Evolutionary conservation across 2,888 invertebrate genomes (phyloP).

Genomic region (Nomada ferruginata): DNA sequence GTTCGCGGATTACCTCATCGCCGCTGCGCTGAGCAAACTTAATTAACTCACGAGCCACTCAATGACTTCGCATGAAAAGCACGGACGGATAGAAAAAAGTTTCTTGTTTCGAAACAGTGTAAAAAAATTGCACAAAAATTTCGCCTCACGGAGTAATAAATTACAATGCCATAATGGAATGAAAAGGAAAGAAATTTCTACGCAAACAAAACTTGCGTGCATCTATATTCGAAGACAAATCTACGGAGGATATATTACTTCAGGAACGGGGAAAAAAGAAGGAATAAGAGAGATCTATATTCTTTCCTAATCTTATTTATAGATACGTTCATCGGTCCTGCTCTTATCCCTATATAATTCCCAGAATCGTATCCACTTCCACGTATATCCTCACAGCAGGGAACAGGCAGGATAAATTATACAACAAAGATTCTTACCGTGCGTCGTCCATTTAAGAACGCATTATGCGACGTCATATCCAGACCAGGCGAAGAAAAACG

Average conservation of each 20-base stretch:
- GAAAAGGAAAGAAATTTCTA: no score
- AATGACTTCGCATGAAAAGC: conserved; percentile 5
- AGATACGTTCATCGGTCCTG: background rate
- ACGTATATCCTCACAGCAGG: background rate
- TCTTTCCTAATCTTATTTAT: background rate
- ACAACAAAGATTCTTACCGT: conserved; percentile 9
- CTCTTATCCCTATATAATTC: background rate
- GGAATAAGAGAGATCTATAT: no score
- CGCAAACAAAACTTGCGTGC: no score
- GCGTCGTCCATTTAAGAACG: conserved; percentile 6
- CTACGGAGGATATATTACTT: no score
- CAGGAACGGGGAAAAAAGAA: no score
- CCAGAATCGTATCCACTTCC: background rate
- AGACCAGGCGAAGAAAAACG: background rate
- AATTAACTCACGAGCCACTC: conserved; percentile 56
- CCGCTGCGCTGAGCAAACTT: conserved; percentile 31
- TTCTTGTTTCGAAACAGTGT: no score
- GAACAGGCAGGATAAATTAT: conserved; percentile 11
- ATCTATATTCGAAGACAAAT: no score
- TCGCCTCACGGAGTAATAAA: no score
- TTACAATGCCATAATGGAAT: no score
- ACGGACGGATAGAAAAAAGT: background rate
- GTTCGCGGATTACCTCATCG: conserved; percentile 31
- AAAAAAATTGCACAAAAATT: background rate
- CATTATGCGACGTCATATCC: conserved; percentile 20